Evolutionary conservation across 2,888 invertebrate species (phyloP).

Genomic region (Calameuta idolon): DNA sequence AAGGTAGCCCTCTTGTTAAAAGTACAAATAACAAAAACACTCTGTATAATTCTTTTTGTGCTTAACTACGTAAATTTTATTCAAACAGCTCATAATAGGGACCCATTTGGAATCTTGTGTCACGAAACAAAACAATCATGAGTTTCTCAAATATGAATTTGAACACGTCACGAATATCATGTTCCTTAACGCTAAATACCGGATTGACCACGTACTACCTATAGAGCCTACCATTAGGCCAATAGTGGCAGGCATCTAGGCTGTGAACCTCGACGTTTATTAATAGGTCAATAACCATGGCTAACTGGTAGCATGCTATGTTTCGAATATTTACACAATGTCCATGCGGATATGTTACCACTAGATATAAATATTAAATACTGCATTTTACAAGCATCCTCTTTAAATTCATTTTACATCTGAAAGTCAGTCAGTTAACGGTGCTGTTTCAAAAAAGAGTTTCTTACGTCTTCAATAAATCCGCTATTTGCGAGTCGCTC

Average conservation of each 20-base stretch:
- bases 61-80: neutral
- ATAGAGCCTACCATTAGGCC: neutral
- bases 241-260: neutral
- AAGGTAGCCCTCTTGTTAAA: no score
- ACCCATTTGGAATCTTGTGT: neutral
- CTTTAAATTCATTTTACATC: neutral
- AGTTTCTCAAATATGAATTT: neutral
- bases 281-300: neutral
- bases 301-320: neutral
- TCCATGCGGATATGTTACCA: neutral
- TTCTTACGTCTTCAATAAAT: neutral
- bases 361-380: neutral
- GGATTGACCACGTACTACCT: neutral
- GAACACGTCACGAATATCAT: neutral
- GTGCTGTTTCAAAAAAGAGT: neutral
- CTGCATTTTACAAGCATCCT: neutral
- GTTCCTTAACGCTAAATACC: neutral
- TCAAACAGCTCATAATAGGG: neutral
- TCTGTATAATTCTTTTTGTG: neutral
- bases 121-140: neutral
- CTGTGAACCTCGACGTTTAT: neutral
- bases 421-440: neutral
- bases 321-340: neutral
- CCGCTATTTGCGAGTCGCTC: neutral
- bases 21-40: no score